phyloP scores from a whole-genome alignment of 1,140 invertebrate genomes.

The Arion vulgaris region DNA sequence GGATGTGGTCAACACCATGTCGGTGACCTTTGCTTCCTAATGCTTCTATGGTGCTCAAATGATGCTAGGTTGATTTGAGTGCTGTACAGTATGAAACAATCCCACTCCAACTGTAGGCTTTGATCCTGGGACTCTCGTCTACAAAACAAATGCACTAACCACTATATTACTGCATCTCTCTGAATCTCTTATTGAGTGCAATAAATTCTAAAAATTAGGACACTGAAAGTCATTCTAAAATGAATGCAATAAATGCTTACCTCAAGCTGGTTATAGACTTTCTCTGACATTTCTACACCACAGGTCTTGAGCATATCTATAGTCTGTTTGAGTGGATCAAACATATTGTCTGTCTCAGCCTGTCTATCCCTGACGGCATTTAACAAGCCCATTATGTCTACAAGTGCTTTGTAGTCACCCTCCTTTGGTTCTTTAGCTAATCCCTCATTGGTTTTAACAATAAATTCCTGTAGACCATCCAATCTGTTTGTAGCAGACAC shows the following conservation, averaged over 20 bases:
- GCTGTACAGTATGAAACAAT: too few relatives aligned
- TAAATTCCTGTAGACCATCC: slow-evolving; percentile 77
- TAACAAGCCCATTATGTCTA: slow-evolving; percentile 74
- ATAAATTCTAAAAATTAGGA: too few relatives aligned
- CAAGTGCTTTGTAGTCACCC: slow-evolving; percentile 74
- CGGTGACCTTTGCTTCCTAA: too few relatives aligned
- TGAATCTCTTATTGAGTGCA: too few relatives aligned
- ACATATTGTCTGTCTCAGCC: slow-evolving; percentile 84
- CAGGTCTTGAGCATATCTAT: slow-evolving; percentile 75
- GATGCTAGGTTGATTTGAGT: too few relatives aligned
- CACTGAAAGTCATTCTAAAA: not conserved
- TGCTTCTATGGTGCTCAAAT: too few relatives aligned
- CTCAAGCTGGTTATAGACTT: slow-evolving; percentile 74
- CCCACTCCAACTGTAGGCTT: too few relatives aligned
- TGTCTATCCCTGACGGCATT: slow-evolving; percentile 74
- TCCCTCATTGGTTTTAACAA: slow-evolving; percentile 77
- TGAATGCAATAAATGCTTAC: slow-evolving; percentile 47
- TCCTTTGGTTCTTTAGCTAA: slow-evolving; percentile 76
- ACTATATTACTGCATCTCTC: too few relatives aligned
- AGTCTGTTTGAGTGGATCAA: slow-evolving; percentile 87
- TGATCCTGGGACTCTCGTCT: too few relatives aligned
- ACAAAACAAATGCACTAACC: too few relatives aligned
- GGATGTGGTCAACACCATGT: too few relatives aligned
- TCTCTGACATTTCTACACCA: slow-evolving; percentile 75
- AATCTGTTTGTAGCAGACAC: slow-evolving; percentile 56